Percentiles rank a stretch among this genome's conserved stretches.
phyloP scores from a whole-genome alignment of 2,113 vertebrate species.

The Cyprinus carpio region DNA sequence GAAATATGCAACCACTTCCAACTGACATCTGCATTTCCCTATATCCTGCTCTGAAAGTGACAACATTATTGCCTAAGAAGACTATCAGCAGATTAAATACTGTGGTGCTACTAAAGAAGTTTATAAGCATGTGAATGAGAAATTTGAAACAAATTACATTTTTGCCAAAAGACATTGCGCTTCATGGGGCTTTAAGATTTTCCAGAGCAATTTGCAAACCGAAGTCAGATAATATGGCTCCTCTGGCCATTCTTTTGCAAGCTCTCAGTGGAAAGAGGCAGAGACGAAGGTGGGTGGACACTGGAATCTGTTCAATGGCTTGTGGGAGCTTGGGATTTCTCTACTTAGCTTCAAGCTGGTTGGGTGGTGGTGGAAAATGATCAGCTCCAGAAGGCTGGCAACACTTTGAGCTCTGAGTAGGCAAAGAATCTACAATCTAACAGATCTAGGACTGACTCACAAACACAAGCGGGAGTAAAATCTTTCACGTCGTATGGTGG shows the following conservation, averaged over 20 bases:
- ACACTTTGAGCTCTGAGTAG: conserved; percentile 10
- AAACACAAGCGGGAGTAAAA: conserved; percentile 27
- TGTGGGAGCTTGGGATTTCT: conserved; percentile 34
- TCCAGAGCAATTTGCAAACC: not conserved
- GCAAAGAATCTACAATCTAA: conserved; percentile 30
- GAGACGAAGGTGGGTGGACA: conserved; percentile 15
- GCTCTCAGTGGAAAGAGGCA: not conserved
- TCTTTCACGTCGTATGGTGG: not conserved
- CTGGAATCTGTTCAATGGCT: conserved; percentile 32
- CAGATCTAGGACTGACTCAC: conserved; percentile 32
- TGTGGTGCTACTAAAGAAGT: not conserved
- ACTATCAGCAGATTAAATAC: not conserved
- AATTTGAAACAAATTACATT: not conserved
- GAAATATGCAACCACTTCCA: not conserved
- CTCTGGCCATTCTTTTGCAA: not conserved
- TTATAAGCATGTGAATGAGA: not conserved
- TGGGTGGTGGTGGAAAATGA: conserved; percentile 28
- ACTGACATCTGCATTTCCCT: not conserved
- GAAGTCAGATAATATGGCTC: not conserved
- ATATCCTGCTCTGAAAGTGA: not conserved
- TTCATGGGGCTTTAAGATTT: not conserved
- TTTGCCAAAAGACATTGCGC: not conserved
- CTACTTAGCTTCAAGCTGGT: conserved; percentile 30
- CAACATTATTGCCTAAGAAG: not conserved
- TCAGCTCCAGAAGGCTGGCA: conserved; percentile 35